Base-by-base conservation (phyloP, 2,888 invertebrate species). In the Melanargia galathea region DNA sequence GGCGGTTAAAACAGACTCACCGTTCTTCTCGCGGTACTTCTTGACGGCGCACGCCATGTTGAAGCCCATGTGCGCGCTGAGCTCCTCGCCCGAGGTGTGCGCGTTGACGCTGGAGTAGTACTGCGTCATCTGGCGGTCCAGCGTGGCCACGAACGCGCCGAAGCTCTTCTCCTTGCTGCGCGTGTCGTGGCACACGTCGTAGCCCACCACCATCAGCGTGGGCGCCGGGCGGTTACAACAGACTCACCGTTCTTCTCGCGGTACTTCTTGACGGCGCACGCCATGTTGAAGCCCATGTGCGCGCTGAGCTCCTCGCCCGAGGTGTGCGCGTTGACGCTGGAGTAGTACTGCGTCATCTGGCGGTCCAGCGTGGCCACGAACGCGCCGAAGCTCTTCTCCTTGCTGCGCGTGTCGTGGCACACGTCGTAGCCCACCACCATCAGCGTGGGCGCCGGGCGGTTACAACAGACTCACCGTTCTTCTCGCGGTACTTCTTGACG, bases 381-480 rank as follows among this genome's bases (percentile, higher is more conserved):
- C 0, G 96, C 97, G 10, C 96, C 96, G 73, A 92, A 95, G 51
- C 94, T 93, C 74, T 93, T 93, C 51, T 90, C 89, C 78, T 94
- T 95, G 38, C 92, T 86, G 10, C 92, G 92, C 0, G 96, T 93
- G 74, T 97, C 97, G 79, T 97, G 97, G 75, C 97, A 97, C 1
- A 97, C 96, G 80, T 98, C 98, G 76, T 96, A 97, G 0, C 97
- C 98, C 7, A 96, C 92, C 0, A 97, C 94, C 97, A 98, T 97
- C 2, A 96, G 83, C 22, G 91, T 92, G 2, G 75, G 77, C 0
- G 94, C 64, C 0, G 97, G 96, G 35, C 92, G 1, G 93, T n/a
- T 30, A 30, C 8, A 8, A 30, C 1, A 7, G 30, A 10, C 35
- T 45, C 6, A 90, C 89, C 81, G 60, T 89, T 87, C 60, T 70